Conservation (phyloP, 2,888 invertebrate species). For the Tachina fera region DNA sequence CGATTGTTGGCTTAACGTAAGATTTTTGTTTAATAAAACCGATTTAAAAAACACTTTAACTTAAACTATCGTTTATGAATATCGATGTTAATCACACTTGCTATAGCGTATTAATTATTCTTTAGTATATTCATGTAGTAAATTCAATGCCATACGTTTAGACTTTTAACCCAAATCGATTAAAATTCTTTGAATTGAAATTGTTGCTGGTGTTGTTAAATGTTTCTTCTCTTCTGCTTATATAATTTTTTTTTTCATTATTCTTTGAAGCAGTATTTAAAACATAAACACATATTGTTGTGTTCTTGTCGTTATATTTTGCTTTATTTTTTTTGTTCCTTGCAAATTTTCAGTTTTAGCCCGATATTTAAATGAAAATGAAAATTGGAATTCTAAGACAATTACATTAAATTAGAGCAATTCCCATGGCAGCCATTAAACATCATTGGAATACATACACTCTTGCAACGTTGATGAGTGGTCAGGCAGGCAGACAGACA, state of each 20-base stretch:
- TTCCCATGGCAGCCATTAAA: slow-evolving; percentile 78
- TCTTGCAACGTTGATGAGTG: not conserved
- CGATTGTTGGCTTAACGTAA: no score
- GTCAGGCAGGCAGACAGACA: not conserved
- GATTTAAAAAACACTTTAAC: not conserved
- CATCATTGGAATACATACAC: slow-evolving; percentile 30
- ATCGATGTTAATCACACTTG: not conserved
- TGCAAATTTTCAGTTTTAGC: slow-evolving; percentile 45
- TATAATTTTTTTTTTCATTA: no score
- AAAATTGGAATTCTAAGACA: slow-evolving; percentile 80
- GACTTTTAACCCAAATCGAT: slow-evolving; percentile 81
- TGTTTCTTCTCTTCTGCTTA: slow-evolving; percentile 15
- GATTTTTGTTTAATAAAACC: not conserved
- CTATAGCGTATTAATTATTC: not conserved
- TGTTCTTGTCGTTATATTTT: slow-evolving; percentile 35
- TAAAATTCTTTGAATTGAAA: slow-evolving; percentile 78
- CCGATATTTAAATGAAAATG: slow-evolving; percentile 78
- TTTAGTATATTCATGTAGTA: slow-evolving; percentile 18
- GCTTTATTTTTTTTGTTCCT: slow-evolving; percentile 4
- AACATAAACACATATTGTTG: slow-evolving; percentile 42
- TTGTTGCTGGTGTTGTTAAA: slow-evolving; percentile 50
- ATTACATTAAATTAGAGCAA: slow-evolving; percentile 83
- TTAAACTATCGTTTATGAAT: not conserved
- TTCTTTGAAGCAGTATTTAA: slow-evolving; percentile 41
- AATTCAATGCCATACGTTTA: slow-evolving; percentile 68